Base-by-base conservation (phyloP, 2,797 vertebrate species). In the Acipenser ruthenus region DNA sequence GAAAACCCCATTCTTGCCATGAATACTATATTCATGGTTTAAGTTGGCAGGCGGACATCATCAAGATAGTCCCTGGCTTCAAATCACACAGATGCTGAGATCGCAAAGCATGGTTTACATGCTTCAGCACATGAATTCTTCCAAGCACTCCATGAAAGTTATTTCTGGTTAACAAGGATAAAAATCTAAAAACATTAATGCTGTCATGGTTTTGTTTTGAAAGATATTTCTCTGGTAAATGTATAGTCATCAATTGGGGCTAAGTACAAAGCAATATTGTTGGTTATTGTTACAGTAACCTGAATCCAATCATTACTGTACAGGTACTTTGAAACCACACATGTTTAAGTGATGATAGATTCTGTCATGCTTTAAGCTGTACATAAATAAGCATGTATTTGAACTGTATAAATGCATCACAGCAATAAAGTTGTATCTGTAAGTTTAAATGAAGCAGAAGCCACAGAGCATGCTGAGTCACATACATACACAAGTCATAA, bases 1-100 rank as follows among this genome's bases (percentile, higher is more conserved):
- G 94, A 97, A 96, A 96, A 90, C 89, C 94, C 94, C 94, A 80
- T 74, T 80, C 74, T 65, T 81, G 79, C 82, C 80, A 88, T 85
- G 90, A 88, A 84, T 81, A 85, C 80, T 80, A 60, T 80, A 73
- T 75, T 62, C 72, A 0, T 73, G 79, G 74, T 83, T 85, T 77
- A 77, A 89, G 86, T 82, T 93, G 91, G 91, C 91, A 93, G 86
- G 80, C 68, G 81, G 75, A 84, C 85, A 77, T 82, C 80, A 84
- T 90, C 72, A 77, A 86, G 88, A 90, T 87, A 87, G 85, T 88
- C 85, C 84, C 88, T 92, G 90, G 90, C 92, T 91, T 80, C 78
- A 87, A 91, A 92, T 93, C 91, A 92, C 89, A 93, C 87, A 84
- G 89, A 90, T 83, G 67, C 66, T 78, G 75, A 92, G 88, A 93